phyloP scores from a whole-genome alignment of 2,797 vertebrate species.

The Arctocebus calabarensis region DNA sequence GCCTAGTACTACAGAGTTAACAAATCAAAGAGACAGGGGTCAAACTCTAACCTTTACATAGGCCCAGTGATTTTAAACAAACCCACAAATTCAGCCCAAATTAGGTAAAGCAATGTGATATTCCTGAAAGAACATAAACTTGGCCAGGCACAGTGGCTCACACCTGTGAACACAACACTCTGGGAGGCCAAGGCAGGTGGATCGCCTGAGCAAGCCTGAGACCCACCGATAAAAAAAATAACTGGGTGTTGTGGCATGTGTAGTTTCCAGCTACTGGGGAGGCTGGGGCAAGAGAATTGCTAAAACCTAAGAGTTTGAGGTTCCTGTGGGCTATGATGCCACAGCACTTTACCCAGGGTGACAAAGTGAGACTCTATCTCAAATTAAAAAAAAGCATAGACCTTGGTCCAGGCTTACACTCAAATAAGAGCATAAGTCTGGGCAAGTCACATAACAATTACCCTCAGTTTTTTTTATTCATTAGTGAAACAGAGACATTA shows the following conservation, averaged over 20 bases:
- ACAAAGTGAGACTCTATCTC: too few species aligned
- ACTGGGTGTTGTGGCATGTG: too few species aligned
- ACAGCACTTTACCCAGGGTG: too few species aligned
- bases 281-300: too few species aligned
- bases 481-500: slow-evolving; percentile 3
- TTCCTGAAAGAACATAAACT: background rate
- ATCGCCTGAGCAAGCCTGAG: too few species aligned
- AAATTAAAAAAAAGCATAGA: background rate
- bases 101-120: background rate
- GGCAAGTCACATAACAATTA: slow-evolving; percentile 2
- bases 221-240: too few species aligned
- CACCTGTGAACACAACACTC: too few species aligned
- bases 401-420: background rate
- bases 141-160: too few species aligned
- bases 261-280: too few species aligned
- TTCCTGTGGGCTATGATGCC: too few species aligned
- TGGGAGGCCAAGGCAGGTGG: too few species aligned
- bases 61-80: background rate
- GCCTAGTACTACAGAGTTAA: background rate
- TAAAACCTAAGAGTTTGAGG: too few species aligned
- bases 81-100: background rate
- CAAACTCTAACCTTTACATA: slow-evolving; percentile 9
- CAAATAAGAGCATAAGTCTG: background rate
- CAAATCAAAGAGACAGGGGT: background rate
- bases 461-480: slow-evolving; percentile 10